Evolutionary conservation across 2,888 invertebrate genomes (phyloP), one percentile per base, ranked within the genome.

Genomic region (Ectemnius continuus): DNA sequence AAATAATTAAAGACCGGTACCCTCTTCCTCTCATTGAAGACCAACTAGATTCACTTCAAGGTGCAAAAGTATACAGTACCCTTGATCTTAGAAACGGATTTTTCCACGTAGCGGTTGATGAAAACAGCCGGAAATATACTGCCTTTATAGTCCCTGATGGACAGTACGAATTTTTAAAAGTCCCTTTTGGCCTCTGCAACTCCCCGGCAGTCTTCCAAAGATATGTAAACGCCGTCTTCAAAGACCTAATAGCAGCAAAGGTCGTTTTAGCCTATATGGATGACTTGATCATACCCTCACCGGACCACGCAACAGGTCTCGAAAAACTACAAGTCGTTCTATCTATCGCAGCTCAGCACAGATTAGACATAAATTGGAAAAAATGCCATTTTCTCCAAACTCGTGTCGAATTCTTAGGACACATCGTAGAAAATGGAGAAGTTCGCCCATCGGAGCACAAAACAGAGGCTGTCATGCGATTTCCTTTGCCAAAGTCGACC

Each of bases 141-240:
- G 66, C 86, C 8, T 87, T 87, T 63, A 73, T 86, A 0, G 81
- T 83, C 0, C 86, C 79, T 2, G 79, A 72, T 18, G 84, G 82
- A 1, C 81, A 84, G 2, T 86, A 77, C 63, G 79, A 85, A 26
- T 86, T 86, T 67, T 16, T 79, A 13, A 75, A 67, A 67, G 80
- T 79, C 0, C 83, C 85, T 0, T 86, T 87, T 52, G 85, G 86
- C 1, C 62, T 87, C 0, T 83, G 84, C 76, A 69, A 69, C 36
- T 56, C 67, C 1, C 64, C 67, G 1, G 72, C 67, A 1, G n/a
- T 62, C 0, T 72, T 84, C 28, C 80, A 84, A 18, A 67, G 67
- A 26, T 81, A 62, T 11, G 65, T 83, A n/a, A 80, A 81, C 28
- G 46, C 63, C 0, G 59, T 80, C 3, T 82, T 83, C 60, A 59